Conservation (phyloP, 1,140 invertebrate species). For the Conus ventricosus region DNA sequence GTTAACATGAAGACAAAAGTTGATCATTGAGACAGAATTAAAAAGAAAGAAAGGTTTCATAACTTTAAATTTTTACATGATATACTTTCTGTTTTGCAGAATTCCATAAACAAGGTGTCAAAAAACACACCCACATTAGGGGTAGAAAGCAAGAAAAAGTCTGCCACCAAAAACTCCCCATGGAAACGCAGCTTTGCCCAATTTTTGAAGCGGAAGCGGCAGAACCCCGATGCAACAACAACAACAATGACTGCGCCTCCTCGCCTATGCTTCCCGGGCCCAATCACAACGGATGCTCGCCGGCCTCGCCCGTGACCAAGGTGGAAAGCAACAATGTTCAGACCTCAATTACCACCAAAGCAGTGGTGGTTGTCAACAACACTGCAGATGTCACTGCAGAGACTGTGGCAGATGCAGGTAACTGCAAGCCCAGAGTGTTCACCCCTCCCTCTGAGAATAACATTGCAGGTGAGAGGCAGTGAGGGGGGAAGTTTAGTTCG, state of each 20-base stretch:
- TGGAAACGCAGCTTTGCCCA: conserved; percentile 66
- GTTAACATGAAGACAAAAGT: too few species aligned
- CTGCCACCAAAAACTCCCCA: conserved; percentile 53
- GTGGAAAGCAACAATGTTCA: conserved; percentile 41
- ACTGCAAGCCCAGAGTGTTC: conserved; percentile 31
- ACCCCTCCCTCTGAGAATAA: conserved; percentile 9
- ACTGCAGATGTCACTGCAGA: conserved; percentile 20
- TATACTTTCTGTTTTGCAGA: conserved; percentile 42
- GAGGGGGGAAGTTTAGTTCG: too few species aligned
- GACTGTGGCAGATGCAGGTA: background rate
- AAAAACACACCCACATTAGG: conserved; percentile 28
- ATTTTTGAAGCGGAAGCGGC: conserved; percentile 59
- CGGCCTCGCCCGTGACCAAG: conserved; percentile 40
- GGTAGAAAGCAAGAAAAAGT: conserved; percentile 54
- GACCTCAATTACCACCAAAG: conserved; percentile 42
- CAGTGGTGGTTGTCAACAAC: conserved; percentile 30
- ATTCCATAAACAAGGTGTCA: conserved; percentile 46
- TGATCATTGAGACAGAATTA: too few species aligned
- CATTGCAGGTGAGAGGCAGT: conserved; percentile 4
- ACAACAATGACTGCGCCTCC: conserved; percentile 53
- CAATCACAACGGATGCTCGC: conserved; percentile 53
- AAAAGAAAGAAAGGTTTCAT: too few species aligned
- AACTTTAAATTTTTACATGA: too few species aligned
- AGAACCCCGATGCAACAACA: conserved; percentile 51
- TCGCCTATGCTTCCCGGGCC: conserved; percentile 34